Base-by-base conservation (phyloP, 2,888 invertebrate species). In the Oeneis ivallda region DNA sequence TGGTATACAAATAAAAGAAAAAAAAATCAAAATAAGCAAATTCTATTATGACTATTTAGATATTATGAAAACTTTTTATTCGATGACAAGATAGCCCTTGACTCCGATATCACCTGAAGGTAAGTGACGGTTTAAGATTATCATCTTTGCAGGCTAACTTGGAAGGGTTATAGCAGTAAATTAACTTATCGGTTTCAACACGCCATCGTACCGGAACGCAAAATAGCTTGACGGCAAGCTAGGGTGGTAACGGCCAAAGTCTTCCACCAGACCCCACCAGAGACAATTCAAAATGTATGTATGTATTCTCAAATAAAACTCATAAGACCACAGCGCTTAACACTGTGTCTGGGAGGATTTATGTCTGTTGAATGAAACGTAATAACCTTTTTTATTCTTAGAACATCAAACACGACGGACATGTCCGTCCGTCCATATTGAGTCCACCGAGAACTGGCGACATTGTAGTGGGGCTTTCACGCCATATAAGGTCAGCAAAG, bases 381-480 rank as follows among this genome's bases (percentile, higher is more conserved):
- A 53, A 53, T 15, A 53, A 1, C 15, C 10, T 69, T 70, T 70
- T 60, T 66, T 68, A 58, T 69, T 81, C 77, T 77, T 74, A 75
- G 75, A 75, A 73, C 75, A 83, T 82, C 69, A 70, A 68, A 69
- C 66, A 64, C 66, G 76, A 79, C 78, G 79, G 82, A 82, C 83
- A 81, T 79, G 81, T 83, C 82, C 81, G 82, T 75, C 77, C 80
- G 83, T 77, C 82, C 84, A 79, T 79, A 81, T 80, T 73, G 74
- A 80, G 84, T 74, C 75, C 80, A 77, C 71, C 77, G 79, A 79
- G 82, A 80, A 76, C 82, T 79, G 84, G 83, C 85, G 86, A 91
- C 90, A 90, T 87, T 87, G 82, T 83, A 77, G 85, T 82, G 81
- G 78, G 81, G 88, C 92, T 92, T 92, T 92, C 92, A 87, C 92